Conservation (phyloP, 2,797 vertebrate species). For the Mycteria americana region DNA sequence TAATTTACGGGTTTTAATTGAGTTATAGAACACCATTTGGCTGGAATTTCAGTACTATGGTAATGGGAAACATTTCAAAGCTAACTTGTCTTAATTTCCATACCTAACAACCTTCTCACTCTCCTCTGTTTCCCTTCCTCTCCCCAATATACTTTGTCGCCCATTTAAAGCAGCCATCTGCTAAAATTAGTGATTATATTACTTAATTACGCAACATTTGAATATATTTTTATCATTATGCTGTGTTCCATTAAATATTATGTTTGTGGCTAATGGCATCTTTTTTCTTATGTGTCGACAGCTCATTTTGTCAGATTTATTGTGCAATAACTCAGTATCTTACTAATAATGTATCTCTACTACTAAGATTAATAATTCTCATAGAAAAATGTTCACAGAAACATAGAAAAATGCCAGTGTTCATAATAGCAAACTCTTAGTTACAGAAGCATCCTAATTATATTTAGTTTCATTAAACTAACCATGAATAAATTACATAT, state of each 20-base stretch:
- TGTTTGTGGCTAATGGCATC: constrained; percentile 47
- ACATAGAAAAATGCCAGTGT: constrained; percentile 3
- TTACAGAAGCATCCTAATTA: constrained; percentile 33
- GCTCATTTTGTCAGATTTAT: constrained; percentile 56
- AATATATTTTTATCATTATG: constrained; percentile 22
- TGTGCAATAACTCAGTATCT: constrained; percentile 23
- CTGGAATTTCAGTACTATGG: background rate
- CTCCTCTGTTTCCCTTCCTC: background rate
- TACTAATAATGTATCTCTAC: constrained; percentile 21
- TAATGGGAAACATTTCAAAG: background rate
- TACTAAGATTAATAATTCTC: constrained; percentile 38
- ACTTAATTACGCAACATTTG: constrained; percentile 11
- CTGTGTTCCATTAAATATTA: constrained; percentile 29
- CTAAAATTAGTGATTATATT: constrained; percentile 32
- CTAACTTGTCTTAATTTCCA: background rate
- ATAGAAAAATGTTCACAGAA: background rate
- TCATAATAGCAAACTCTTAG: constrained; percentile 17
- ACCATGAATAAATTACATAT: constrained; percentile 11
- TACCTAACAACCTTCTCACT: background rate
- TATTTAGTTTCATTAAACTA: constrained; percentile 41
- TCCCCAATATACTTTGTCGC: background rate
- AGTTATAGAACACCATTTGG: background rate
- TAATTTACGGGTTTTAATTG: background rate
- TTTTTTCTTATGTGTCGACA: background rate
- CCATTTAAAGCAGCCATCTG: constrained; percentile 7